Evolutionary conservation across 2,113 vertebrate species (phyloP).

Genomic region (Phasianus colchicus): DNA sequence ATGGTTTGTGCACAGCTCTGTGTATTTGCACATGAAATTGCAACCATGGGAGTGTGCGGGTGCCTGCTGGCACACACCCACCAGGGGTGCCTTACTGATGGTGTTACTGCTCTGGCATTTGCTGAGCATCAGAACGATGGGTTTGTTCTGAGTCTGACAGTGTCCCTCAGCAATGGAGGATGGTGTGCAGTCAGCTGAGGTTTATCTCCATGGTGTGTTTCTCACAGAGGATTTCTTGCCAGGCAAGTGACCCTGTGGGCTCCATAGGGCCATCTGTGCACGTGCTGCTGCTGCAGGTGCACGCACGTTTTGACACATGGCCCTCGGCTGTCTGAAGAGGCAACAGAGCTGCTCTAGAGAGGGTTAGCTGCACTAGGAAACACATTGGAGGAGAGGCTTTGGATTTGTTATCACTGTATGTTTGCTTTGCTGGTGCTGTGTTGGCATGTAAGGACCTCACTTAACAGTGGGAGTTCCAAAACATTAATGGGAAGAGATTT

Average conservation of each 20-base stretch:
- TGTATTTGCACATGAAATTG: neutral
- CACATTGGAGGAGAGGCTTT: neutral
- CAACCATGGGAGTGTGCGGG: neutral
- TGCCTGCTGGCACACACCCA: neutral
- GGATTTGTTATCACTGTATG: neutral
- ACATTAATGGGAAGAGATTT: neutral
- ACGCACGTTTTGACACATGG: fast-evolving
- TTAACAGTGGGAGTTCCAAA: neutral
- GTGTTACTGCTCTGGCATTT: neutral
- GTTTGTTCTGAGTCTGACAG: neutral
- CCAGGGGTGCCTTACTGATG: fast-evolving
- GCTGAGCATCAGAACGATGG: neutral
- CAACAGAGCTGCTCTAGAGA: neutral
- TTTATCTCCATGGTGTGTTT: neutral
- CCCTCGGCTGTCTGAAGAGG: neutral
- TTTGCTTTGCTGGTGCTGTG: neutral
- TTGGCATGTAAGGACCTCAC: neutral
- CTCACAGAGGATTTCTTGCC: neutral
- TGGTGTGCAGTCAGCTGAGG: neutral
- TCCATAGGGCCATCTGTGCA: neutral
- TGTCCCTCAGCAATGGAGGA: neutral
- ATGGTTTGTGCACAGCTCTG: neutral
- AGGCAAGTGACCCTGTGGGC: neutral
- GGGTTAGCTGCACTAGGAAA: neutral
- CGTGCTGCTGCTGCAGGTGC: fast-evolving